Percentiles rank a stretch among this genome's conserved stretches.
These are phyloP conservation scores for Metopia argyrocephala DNA, from an alignment of 2,888 invertebrate species.

Conservation along the genomic window DNA sequence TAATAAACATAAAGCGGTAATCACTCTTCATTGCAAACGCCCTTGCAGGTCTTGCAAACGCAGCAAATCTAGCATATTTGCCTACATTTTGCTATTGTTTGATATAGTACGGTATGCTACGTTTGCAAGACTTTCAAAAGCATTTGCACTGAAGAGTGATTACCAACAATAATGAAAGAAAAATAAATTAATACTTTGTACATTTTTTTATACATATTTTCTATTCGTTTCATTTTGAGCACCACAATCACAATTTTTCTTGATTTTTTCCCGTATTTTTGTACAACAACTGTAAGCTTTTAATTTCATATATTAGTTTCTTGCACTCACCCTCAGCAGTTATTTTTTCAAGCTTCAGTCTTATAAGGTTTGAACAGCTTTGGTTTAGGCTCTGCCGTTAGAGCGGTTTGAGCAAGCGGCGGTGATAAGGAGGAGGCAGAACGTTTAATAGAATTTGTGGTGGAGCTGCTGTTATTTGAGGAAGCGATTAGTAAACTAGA, in stretches of 20 bases:
- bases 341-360: conserved; percentile 75
- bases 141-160: no score
- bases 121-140: no score
- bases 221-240: conserved; percentile 44
- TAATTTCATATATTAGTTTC: not conserved
- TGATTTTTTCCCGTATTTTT: no score
- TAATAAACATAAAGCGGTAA: no score
- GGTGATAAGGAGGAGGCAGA: conserved; percentile 72
- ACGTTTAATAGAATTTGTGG: conserved; percentile 64
- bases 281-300: conserved; percentile 44
- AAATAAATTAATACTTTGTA: conserved; percentile 73
- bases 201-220: conserved; percentile 59
- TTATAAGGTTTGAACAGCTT: conserved; percentile 89
- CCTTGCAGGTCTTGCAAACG: no score
- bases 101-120: no score
- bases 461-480: conserved; percentile 62
- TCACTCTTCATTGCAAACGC: no score
- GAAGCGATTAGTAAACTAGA: conserved; percentile 71
- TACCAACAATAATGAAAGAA: no score
- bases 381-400: conserved; percentile 79
- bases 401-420: conserved; percentile 68
- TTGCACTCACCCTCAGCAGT: no score
- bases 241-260: conserved; percentile 63
- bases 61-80: no score
- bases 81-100: no score